These are phyloP conservation scores for Alectoris magna DNA, from an alignment of 2,797 vertebrate species.

Conservation along the genomic window DNA sequence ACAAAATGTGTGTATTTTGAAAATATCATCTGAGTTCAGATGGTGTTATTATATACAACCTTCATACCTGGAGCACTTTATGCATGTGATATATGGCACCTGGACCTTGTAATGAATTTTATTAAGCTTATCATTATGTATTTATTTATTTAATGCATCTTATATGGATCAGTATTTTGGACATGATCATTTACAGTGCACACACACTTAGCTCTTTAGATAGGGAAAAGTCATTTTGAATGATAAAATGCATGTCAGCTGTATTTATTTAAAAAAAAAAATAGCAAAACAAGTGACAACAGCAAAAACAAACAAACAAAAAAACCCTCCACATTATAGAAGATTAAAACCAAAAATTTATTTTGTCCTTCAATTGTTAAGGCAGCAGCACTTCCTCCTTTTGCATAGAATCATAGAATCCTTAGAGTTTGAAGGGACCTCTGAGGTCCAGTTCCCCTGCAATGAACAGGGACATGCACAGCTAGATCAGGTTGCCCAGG, in stretches of 20 bases:
- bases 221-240: conserved; percentile 37
- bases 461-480: no score
- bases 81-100: conserved; percentile 17
- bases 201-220: conserved; percentile 65
- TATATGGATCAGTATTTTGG: conserved; percentile 39
- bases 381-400: not conserved
- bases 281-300: not conserved
- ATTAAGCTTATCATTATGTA: not conserved
- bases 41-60: conserved; percentile 33
- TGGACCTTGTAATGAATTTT: conserved; percentile 48
- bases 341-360: not conserved
- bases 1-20: not conserved
- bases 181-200: not conserved
- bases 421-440: no score
- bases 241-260: conserved; percentile 30
- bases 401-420: not conserved
- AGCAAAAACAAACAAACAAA: not conserved
- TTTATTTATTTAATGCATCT: conserved; percentile 29
- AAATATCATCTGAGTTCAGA: not conserved
- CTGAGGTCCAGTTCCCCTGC: no score
- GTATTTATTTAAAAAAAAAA: conserved; percentile 10
- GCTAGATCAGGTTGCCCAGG: no score
- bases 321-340: no score
- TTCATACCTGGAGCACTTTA: conserved; percentile 30
- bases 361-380: conserved; percentile 32